These are phyloP conservation scores for Probosciger aterrimus DNA, from an alignment of 2,113 vertebrate genomes.

Conservation along the genomic window DNA sequence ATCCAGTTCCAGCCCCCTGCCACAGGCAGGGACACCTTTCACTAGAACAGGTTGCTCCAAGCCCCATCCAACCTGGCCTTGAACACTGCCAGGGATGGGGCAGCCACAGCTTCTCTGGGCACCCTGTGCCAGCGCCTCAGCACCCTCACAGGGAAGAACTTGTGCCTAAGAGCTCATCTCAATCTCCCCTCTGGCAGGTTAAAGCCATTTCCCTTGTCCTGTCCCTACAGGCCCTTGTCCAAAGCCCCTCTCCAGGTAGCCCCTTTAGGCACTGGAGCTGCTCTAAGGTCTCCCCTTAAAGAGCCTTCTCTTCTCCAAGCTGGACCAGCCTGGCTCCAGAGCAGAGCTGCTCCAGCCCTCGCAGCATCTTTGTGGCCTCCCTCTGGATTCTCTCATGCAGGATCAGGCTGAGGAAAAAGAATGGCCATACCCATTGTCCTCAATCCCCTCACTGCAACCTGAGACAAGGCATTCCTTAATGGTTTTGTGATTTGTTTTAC, in stretches of 20 bases:
- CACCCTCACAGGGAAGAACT: too few relatives aligned
- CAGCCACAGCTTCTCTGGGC: too few relatives aligned
- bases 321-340: not conserved
- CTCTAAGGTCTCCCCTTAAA: not conserved
- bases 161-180: too few relatives aligned
- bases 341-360: not conserved
- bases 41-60: not conserved
- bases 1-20: not conserved
- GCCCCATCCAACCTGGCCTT: not conserved
- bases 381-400: not conserved
- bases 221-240: too few relatives aligned
- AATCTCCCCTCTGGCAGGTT: too few relatives aligned
- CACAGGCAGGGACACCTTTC: not conserved
- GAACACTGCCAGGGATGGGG: not conserved
- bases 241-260: too few relatives aligned
- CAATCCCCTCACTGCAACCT: not conserved
- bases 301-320: not conserved
- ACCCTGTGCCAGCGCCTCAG: too few relatives aligned
- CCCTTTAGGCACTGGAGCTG: not conserved
- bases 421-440: accelerated
- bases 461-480: not conserved
- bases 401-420: not conserved
- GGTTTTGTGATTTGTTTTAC: not conserved
- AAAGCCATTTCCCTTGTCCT: too few relatives aligned
- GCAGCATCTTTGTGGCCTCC: not conserved